phyloP scores from a whole-genome alignment of 2,888 invertebrate species.

The Andrena praecox region DNA sequence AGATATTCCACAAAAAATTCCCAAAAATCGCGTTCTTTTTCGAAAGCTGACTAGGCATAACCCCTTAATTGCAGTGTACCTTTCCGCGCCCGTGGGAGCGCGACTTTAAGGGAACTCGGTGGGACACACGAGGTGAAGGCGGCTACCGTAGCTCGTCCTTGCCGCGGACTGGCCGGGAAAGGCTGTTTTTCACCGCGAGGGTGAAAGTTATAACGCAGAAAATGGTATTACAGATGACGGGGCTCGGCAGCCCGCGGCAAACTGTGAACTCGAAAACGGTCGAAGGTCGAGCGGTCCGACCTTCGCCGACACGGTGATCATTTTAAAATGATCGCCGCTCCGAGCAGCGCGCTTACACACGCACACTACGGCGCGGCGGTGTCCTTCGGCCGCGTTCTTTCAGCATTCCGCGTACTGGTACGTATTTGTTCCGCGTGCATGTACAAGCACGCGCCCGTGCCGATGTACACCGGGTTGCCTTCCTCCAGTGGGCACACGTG shows the following conservation, averaged over 20 bases:
- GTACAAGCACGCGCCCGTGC: not conserved
- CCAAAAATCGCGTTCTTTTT: not conserved
- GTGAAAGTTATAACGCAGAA: conserved; percentile 32
- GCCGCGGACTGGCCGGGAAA: not conserved
- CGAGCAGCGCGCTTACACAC: conserved; percentile 18
- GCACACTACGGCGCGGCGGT: conserved; percentile 44
- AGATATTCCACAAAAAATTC: too few relatives aligned
- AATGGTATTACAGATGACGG: conserved; percentile 12
- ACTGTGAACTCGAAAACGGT: conserved; percentile 38
- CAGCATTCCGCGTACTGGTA: conserved; percentile 24
- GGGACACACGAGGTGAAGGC: not conserved
- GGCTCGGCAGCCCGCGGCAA: conserved; percentile 3
- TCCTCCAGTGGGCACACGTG: conserved; percentile 40
- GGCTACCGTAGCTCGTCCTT: conserved; percentile 8
- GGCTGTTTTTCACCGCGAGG: conserved; percentile 19
- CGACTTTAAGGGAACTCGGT: not conserved
- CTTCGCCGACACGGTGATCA: conserved; percentile 58
- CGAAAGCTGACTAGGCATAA: not conserved
- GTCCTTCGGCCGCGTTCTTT: conserved; percentile 55
- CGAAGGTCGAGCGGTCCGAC: conserved; percentile 51
- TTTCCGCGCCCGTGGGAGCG: not conserved
- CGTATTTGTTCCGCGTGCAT: not conserved
- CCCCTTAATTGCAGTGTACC: too few relatives aligned
- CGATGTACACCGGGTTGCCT: not conserved
- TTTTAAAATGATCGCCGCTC: conserved; percentile 54